Percentiles rank a stretch among this genome's conserved stretches.
Evolutionary conservation across 35 echinoderm and acorn worm species (phyloP).

Genomic region (Ophioderma brevispina): DNA sequence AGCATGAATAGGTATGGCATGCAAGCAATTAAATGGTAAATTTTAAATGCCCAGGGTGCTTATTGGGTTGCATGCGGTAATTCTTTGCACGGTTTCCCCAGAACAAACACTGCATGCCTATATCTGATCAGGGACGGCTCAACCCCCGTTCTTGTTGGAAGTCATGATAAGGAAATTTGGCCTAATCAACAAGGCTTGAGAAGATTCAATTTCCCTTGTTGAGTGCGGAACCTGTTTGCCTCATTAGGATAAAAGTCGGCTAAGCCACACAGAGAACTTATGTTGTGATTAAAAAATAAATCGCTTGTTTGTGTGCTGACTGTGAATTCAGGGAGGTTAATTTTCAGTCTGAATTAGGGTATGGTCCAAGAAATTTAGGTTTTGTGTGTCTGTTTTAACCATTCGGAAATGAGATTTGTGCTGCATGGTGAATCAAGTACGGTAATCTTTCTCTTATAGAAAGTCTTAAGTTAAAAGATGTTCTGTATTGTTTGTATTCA

Average conservation of each 20-base stretch:
- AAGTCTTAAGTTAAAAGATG: too few relatives aligned
- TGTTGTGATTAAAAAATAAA: not conserved
- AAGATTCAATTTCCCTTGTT: conserved; percentile 6
- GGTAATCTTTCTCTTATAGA: not conserved
- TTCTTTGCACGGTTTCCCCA: too few relatives aligned
- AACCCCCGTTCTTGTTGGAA: not conserved
- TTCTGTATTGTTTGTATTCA: too few relatives aligned
- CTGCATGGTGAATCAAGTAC: not conserved
- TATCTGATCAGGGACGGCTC: too few relatives aligned
- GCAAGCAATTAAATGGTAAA: too few relatives aligned
- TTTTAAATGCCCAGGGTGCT: too few relatives aligned
- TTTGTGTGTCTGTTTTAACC: not conserved
- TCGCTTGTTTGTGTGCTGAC: not conserved
- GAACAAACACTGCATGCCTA: too few relatives aligned
- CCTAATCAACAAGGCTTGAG: not conserved
- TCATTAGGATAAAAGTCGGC: not conserved
- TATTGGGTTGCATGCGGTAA: too few relatives aligned
- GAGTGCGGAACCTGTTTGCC: conserved; percentile 1
- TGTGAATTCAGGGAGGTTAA: not conserved
- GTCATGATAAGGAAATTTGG: conserved; percentile 5
- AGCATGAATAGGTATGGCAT: too few relatives aligned
- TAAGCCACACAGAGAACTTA: not conserved
- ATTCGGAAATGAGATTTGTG: not conserved
- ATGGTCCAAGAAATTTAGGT: not conserved
- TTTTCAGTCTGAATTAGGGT: not conserved